Evolutionary conservation across 1,140 invertebrate genomes (phyloP), one percentile per base, ranked within the genome.

Genomic region (Drosophila pallidifrons): DNA sequence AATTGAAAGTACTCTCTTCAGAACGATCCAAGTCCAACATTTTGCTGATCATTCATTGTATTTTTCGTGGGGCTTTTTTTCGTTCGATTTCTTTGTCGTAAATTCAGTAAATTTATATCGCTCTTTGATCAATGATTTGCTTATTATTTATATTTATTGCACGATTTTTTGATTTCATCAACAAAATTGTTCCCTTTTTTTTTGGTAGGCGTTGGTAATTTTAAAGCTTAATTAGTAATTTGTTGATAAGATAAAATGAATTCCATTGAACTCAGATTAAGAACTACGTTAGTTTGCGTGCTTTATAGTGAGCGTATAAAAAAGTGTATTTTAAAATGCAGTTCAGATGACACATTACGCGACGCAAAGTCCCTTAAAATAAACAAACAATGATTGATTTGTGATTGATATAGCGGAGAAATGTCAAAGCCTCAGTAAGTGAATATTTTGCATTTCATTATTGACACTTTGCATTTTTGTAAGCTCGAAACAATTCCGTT

Each of bases 381-480:
- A 38, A 10, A 38, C 20, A 8, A 38, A 38, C 6, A 38, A 38
- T 38, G 35, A 38, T 10, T 38, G 35, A 38, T 38, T 38, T 8
- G 35, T 57, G 32, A 55, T 55, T 32, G 25, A 60, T 60, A 8
- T 49, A 25, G 28, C 10, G 16, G 11, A 49, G 25, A 11, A n/a
- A 51, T n/a, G 3, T 43, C 3, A 5, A 43, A 43, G 41, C 28
- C 3, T 11, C 47, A 49, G 13, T 46, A 46, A 15, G 15, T 1
- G 3, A 35, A 47, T 35, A 35, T 49, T 38, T 38, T 2, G 15
- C 59, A 49, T 41, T 51, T 30, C 47, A 64, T 66, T 46, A 13
- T 32, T 46, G 52, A 57, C 52, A n/a, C 3, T 55, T 13, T 38
- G 41, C 30, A 20, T 35, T 30, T 57, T 13, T 51, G 11, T 11